A percentile compares a stretch with the other conserved stretches of the same genome.
phyloP scores from a whole-genome alignment of 2,113 vertebrate genomes.

The Erpornis zantholeuca region DNA sequence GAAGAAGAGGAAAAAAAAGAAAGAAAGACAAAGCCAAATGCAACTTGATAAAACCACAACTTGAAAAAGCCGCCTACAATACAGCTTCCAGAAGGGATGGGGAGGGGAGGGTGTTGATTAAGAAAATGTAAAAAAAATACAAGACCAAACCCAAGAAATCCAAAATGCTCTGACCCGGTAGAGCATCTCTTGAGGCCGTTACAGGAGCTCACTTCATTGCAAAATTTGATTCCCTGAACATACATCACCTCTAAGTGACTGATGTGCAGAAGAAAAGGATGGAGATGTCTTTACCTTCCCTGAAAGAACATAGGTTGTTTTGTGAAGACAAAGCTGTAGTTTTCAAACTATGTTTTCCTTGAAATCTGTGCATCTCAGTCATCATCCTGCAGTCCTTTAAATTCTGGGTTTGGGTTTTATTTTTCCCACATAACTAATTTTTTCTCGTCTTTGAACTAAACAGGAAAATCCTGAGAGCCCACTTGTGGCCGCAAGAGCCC shows the following conservation, averaged over 20 bases:
- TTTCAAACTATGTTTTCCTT: background rate
- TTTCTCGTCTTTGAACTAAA: background rate
- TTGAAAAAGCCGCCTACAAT: background rate
- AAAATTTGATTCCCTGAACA: background rate
- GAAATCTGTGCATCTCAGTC: background rate
- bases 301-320: background rate
- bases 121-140: background rate
- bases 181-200: background rate
- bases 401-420: background rate
- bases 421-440: background rate
- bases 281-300: background rate
- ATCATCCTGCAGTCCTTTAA: background rate
- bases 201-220: background rate
- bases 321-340: background rate
- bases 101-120: background rate
- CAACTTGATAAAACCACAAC: background rate
- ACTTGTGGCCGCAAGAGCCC: background rate
- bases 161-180: background rate
- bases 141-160: background rate
- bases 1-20: too few relatives aligned
- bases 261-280: background rate
- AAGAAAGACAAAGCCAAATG: background rate
- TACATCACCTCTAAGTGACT: background rate
- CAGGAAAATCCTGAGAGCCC: background rate
- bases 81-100: background rate